Conservation (phyloP, 2,888 invertebrate genomes). For the Dicranocentrus wangi region DNA sequence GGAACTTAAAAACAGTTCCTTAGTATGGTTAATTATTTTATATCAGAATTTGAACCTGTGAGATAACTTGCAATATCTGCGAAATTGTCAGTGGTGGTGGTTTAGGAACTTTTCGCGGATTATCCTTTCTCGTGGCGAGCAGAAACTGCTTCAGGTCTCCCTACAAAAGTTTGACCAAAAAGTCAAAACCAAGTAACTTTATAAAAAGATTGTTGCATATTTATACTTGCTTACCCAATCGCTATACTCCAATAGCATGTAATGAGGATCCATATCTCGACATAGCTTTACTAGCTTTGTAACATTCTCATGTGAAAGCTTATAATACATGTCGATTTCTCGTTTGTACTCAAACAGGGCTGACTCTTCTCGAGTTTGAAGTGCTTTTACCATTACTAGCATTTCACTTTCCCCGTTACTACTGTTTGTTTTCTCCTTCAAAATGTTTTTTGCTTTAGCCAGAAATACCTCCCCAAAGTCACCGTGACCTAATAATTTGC, state of each 20-base stretch:
- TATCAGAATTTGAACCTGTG: too few species aligned
- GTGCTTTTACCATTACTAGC: slow-evolving; percentile 84
- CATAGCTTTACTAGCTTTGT: slow-evolving; percentile 77
- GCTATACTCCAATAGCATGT: slow-evolving; percentile 90
- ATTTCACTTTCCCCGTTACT: slow-evolving; percentile 73
- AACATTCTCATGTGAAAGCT: slow-evolving; percentile 88
- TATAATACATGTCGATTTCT: slow-evolving; percentile 89
- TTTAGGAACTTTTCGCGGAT: slow-evolving; percentile 74
- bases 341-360: slow-evolving; percentile 88
- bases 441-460: slow-evolving; percentile 78
- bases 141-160: slow-evolving; percentile 94
- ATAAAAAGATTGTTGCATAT: background rate
- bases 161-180: slow-evolving; percentile 75
- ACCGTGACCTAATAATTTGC: slow-evolving; percentile 81
- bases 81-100: slow-evolving; percentile 81
- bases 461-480: slow-evolving; percentile 93
- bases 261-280: slow-evolving; percentile 87
- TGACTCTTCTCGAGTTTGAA: slow-evolving; percentile 84
- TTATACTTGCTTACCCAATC: slow-evolving; percentile 84
- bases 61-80: slow-evolving; percentile 81
- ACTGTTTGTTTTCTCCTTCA: slow-evolving; percentile 31
- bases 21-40: too few species aligned
- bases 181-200: slow-evolving; percentile 6
- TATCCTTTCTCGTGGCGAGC: slow-evolving; percentile 79
- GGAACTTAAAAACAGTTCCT: too few species aligned